Evolutionary conservation across 2,113 vertebrate species (phyloP), one percentile per base, ranked within the genome.

Genomic region (Brachyistius frenatus): DNA sequence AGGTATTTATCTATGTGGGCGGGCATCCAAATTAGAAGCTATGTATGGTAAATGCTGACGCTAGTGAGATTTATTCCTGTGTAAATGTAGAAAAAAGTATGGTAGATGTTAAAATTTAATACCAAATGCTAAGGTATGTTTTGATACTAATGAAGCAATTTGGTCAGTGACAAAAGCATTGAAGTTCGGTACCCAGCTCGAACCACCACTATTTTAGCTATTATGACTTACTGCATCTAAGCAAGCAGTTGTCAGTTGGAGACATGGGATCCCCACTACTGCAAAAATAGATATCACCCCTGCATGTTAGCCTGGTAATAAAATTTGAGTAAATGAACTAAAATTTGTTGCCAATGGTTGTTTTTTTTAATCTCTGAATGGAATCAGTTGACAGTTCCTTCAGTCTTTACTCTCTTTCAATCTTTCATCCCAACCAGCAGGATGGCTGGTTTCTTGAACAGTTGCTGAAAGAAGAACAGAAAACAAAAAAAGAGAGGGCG

Each of bases 381-480:
- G 89, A 85, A 88, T 84, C 74, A 62, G 75, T 23, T 75, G 46
- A 58, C 81, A 49, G 71, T 74, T 69, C 66, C 46, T 71, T 57
- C 49, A 69, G 70, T 31, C 23, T 66, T 73, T 75, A 58, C 32
- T 77, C 85, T 68, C 71, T 53, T 76, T 81, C 87, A 73, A 88
- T 91, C 92, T 92, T 69, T 91, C 88, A 93, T 91, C 88, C 58
- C 32, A 11, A 73, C 84, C 86, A 60, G 85, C 86, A 90, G 92
- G 86, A 80, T 72, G 79, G 85, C 81, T 80, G 75, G 82, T 77
- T 82, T 85, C 73, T 62, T 49, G 39, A 67, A 91, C 49, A 71
- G 80, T 81, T 78, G 81, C 74, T 87, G 80, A 85, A 73, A 85
- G 87, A 80, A 62, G 41, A 73, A 70, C 23, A 47, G 65, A 88